These are phyloP conservation scores for Ylistrum balloti DNA, from an alignment of 1,140 invertebrate species.

Conservation along the genomic window DNA sequence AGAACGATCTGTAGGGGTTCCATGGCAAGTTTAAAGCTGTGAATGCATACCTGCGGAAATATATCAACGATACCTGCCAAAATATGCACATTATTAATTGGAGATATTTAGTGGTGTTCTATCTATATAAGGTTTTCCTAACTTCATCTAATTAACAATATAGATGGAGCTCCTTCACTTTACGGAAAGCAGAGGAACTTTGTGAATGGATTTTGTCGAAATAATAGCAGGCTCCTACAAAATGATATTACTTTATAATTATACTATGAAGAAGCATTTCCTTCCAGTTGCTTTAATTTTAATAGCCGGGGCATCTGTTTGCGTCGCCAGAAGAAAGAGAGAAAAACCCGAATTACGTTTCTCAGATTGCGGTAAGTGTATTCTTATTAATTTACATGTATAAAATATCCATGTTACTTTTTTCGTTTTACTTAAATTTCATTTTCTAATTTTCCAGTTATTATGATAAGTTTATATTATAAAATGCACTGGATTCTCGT, in stretches of 20 bases:
- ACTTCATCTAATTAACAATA: not conserved
- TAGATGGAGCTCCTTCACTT: constrained; percentile 26
- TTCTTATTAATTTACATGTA: too few relatives aligned
- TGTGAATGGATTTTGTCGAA: constrained; percentile 17
- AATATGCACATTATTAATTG: constrained; percentile 36
- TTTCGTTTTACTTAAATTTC: too few relatives aligned
- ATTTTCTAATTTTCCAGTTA: too few relatives aligned
- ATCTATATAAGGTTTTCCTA: constrained; percentile 35
- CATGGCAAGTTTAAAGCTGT: constrained; percentile 1
- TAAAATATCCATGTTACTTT: too few relatives aligned
- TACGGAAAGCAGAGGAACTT: not conserved
- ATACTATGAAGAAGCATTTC: not conserved
- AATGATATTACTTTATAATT: constrained; percentile 15
- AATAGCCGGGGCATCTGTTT: constrained; percentile 11
- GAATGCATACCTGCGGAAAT: constrained; percentile 9
- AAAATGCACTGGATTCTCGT: too few relatives aligned
- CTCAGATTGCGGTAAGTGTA: constrained; percentile 3
- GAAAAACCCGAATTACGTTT: constrained; percentile 27
- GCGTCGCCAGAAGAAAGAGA: constrained; percentile 25
- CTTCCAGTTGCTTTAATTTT: constrained; percentile 7
- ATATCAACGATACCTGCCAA: not conserved
- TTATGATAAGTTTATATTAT: too few relatives aligned
- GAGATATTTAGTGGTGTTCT: not conserved
- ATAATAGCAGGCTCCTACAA: not conserved
- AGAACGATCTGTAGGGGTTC: constrained; percentile 37